Evolutionary conservation across 2,113 vertebrate species (phyloP).

Genomic region (Dipodomys stephensi): DNA sequence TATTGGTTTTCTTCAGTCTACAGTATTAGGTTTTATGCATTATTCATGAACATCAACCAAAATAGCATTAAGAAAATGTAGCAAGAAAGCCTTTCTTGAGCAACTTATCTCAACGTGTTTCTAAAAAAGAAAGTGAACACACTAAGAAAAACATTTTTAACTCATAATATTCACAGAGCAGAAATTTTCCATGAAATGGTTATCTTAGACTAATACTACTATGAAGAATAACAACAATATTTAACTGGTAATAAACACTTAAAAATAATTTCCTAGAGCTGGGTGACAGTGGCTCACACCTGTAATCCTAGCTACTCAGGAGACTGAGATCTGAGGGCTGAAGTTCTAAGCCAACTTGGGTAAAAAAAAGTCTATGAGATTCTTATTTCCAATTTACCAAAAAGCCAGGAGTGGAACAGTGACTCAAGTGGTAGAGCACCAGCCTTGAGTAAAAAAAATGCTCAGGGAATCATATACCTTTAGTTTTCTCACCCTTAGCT

Average conservation of each 20-base stretch:
- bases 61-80: constrained; percentile 62
- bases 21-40: constrained; percentile 53
- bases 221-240: neutral
- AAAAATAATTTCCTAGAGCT: constrained; percentile 12
- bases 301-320: no score
- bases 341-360: no score
- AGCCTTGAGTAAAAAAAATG: no score
- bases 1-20: constrained; percentile 39
- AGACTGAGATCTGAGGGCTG: no score
- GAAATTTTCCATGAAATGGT: constrained; percentile 43
- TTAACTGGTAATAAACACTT: neutral
- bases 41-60: constrained; percentile 69
- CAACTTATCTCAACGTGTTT: constrained; percentile 62
- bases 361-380: no score
- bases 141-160: constrained; percentile 22
- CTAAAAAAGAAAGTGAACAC: constrained; percentile 57
- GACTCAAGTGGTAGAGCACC: no score
- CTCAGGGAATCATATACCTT: no score
- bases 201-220: neutral
- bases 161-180: constrained; percentile 3
- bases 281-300: no score
- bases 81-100: constrained; percentile 59
- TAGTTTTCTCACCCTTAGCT: neutral
- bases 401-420: no score
- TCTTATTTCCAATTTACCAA: no score